phyloP scores from a whole-genome alignment of 2,888 invertebrate genomes.

The Pherbina coryleti region DNA sequence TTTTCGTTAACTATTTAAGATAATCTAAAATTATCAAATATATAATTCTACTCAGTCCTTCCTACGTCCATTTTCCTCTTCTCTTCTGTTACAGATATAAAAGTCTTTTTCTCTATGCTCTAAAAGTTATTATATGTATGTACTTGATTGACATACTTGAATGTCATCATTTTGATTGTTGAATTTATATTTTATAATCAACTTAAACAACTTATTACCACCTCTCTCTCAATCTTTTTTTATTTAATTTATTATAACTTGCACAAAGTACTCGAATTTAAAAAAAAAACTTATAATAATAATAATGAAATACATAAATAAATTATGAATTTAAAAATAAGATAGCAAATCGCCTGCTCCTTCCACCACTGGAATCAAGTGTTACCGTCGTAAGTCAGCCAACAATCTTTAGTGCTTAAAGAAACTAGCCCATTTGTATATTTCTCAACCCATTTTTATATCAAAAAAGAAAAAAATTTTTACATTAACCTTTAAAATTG shows the following conservation, averaged over 20 bases:
- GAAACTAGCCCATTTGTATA: not conserved
- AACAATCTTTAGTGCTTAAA: too few relatives aligned
- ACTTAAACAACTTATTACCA: too few relatives aligned
- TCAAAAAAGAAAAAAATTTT: not conserved
- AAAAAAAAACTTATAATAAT: too few relatives aligned
- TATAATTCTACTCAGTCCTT: not conserved
- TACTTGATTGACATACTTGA: not conserved
- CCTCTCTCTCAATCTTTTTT: too few relatives aligned
- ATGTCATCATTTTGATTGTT: not conserved
- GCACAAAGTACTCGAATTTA: too few relatives aligned
- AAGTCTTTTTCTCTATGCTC: not conserved
- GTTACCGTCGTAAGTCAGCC: too few relatives aligned
- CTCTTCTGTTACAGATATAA: not conserved
- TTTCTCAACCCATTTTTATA: not conserved
- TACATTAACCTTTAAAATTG: not conserved
- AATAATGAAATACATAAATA: too few relatives aligned
- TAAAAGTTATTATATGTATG: not conserved
- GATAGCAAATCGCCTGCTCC: too few relatives aligned
- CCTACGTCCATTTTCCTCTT: not conserved
- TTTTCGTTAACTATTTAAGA: not conserved
- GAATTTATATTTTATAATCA: not conserved
- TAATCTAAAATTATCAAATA: too few relatives aligned
- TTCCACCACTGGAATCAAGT: too few relatives aligned
- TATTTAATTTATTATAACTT: too few relatives aligned
- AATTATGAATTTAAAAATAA: too few relatives aligned